phyloP scores from a whole-genome alignment of 35 echinoderm and acorn worm genomes.

The Strongylocentrotus purpuratus region DNA sequence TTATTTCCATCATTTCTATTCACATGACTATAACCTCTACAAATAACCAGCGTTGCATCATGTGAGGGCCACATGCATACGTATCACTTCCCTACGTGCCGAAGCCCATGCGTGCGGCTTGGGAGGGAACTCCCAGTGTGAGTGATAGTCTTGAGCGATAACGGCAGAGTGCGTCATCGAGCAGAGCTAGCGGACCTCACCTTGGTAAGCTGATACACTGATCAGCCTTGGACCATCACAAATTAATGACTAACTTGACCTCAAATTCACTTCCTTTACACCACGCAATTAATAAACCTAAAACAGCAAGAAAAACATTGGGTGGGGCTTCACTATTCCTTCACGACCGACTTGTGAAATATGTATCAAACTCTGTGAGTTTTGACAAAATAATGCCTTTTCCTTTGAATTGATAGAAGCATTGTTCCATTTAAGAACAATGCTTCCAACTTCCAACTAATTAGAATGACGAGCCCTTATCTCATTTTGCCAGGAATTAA shows the following conservation, averaged over 20 bases:
- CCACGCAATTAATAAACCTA: neutral
- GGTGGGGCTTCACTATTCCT: neutral
- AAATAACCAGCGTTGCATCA: neutral
- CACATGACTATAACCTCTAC: neutral
- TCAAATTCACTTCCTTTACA: neutral
- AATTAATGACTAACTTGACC: constrained; percentile 18
- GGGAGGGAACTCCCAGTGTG: neutral
- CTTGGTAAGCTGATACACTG: neutral
- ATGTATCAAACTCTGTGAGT: neutral
- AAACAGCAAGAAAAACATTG: neutral
- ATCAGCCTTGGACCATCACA: neutral
- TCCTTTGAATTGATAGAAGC: neutral
- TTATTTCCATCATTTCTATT: neutral
- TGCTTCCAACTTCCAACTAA: no score
- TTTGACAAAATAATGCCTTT: neutral
- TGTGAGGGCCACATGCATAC: neutral
- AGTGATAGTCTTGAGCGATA: neutral
- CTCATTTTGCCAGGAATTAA: no score
- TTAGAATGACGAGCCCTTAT: no score
- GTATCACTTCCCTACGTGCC: neutral
- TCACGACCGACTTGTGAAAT: neutral
- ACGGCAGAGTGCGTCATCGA: neutral
- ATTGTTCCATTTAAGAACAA: neutral
- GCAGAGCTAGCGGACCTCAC: neutral
- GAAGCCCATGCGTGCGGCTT: neutral